phyloP scores from a whole-genome alignment of 2,113 vertebrate species.

The Irena cyanogastra region DNA sequence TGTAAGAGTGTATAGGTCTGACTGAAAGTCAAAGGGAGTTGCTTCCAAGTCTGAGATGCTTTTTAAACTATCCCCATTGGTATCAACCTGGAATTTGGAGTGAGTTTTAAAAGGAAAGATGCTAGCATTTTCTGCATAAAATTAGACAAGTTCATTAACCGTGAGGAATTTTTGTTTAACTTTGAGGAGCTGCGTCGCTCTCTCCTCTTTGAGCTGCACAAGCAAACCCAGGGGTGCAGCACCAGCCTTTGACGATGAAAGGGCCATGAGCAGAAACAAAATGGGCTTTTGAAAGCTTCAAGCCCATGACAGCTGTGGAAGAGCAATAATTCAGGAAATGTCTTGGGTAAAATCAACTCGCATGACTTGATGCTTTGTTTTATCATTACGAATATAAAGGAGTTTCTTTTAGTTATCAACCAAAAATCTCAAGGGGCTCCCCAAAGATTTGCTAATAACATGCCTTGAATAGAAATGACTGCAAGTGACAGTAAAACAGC shows the following conservation, averaged over 20 bases:
- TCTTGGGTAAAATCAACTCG: slow-evolving; percentile 67
- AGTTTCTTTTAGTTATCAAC: slow-evolving; percentile 70
- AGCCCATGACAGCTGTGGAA: slow-evolving; percentile 61
- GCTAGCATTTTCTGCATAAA: slow-evolving; percentile 58
- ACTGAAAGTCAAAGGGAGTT: slow-evolving; percentile 48
- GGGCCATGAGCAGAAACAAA: slow-evolving; percentile 55
- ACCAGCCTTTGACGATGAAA: slow-evolving; percentile 30
- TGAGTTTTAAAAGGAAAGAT: slow-evolving; percentile 24
- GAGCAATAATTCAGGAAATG: slow-evolving; percentile 59
- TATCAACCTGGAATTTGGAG: slow-evolving; percentile 34
- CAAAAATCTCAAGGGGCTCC: slow-evolving; percentile 56
- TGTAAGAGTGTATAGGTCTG: neutral
- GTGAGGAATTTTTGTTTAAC: slow-evolving; percentile 44
- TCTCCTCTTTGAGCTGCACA: slow-evolving; percentile 44
- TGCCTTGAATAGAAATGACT: slow-evolving; percentile 59
- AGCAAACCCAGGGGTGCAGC: slow-evolving; percentile 56
- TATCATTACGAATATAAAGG: slow-evolving; percentile 74
- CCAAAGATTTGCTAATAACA: slow-evolving; percentile 35
- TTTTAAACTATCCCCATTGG: slow-evolving; percentile 13
- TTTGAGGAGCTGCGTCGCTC: slow-evolving; percentile 5
- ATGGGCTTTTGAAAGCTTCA: slow-evolving; percentile 65
- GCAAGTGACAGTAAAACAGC: neutral
- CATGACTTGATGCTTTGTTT: slow-evolving; percentile 62
- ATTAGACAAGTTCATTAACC: slow-evolving; percentile 68
- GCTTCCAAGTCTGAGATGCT: neutral